Evolutionary conservation across 1,140 invertebrate genomes (phyloP), one percentile per base, ranked within the genome.

Genomic region (Vanessa atalanta): DNA sequence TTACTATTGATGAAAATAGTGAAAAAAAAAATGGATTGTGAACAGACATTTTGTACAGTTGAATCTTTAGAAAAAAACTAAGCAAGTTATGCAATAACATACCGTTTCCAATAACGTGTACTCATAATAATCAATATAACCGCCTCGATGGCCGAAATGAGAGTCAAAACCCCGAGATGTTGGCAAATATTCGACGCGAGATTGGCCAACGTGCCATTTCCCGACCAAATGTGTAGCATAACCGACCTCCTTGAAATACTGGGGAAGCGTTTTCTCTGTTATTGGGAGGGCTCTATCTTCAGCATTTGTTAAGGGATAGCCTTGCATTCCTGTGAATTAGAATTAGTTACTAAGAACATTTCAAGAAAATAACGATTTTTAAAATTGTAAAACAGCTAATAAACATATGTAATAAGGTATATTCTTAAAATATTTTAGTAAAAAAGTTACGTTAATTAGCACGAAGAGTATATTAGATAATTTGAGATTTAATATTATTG

Each of bases 201-300:
- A 95, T 75, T 94, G 96, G 1, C 97, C 97, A 68, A 97, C 93
- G 83, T 98, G 97, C 97, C 97, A 98, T 92, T 99, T 99, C n/a
- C 98, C 98, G 26, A 99, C 94, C 48, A 97, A 94, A 87, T 97
- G 96, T 1, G 97, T 98, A 6, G 91, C 90, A 88, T 98, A 99
- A 0, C 97, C 97, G 0, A 95, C 85, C 23, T 95, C 93, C 83
- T 95, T 95, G 37, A 99, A 93, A 80, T 96, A 95, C 90, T 98
- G 92, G 0, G 97, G 96, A 67, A 98, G 87, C 8, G 97, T 83
- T 78, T 95, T 96, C 80, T 96, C 94, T 47, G 94, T 93, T 5
- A 85, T 55, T 37, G 88, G 87, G 23, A 92, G 37, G 8, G 80
- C 87, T 78, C 90, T 83, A 61, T 89, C 88, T 76, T 92, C 90